Conservation (phyloP, 2,888 invertebrate genomes). For the Uloborus plumipes region DNA sequence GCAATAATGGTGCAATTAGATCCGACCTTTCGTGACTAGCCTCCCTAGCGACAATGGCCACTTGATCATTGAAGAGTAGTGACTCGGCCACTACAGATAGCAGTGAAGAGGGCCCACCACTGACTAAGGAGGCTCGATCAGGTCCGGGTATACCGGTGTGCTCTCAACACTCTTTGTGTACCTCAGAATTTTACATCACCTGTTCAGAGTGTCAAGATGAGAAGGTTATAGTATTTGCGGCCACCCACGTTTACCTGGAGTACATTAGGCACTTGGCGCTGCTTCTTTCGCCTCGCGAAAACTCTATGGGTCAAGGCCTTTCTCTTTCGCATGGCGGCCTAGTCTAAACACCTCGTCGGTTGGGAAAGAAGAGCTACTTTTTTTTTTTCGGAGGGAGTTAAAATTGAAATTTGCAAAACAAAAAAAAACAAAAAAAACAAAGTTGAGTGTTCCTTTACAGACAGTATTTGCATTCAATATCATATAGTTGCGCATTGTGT, state of each 20-base stretch:
- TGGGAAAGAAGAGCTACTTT: no score
- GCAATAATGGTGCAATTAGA: conserved; percentile 54
- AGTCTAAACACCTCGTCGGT: no score
- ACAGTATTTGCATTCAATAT: no score
- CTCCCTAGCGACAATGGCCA: conserved; percentile 49
- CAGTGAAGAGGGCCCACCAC: conserved; percentile 2
- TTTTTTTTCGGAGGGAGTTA: no score
- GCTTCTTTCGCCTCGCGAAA: conserved; percentile 16
- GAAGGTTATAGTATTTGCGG: conserved; percentile 55
- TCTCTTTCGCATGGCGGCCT: not conserved
- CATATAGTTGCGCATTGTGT: no score
- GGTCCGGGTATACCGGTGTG: conserved; percentile 35
- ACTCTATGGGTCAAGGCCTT: conserved; percentile 41
- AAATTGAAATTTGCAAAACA: no score
- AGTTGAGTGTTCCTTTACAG: no score
- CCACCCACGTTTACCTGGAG: conserved; percentile 54
- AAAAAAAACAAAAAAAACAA: no score
- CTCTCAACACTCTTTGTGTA: conserved; percentile 17
- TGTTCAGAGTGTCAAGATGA: conserved; percentile 39
- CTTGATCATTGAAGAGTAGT: conserved; percentile 44
- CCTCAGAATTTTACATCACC: conserved; percentile 40
- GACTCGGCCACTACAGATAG: conserved; percentile 12
- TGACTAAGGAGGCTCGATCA: conserved; percentile 30
- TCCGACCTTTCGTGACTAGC: conserved; percentile 36
- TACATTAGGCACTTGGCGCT: conserved; percentile 9